Evolutionary conservation across 2,797 vertebrate genomes (phyloP).

Genomic region (Sebastes vulpes): DNA sequence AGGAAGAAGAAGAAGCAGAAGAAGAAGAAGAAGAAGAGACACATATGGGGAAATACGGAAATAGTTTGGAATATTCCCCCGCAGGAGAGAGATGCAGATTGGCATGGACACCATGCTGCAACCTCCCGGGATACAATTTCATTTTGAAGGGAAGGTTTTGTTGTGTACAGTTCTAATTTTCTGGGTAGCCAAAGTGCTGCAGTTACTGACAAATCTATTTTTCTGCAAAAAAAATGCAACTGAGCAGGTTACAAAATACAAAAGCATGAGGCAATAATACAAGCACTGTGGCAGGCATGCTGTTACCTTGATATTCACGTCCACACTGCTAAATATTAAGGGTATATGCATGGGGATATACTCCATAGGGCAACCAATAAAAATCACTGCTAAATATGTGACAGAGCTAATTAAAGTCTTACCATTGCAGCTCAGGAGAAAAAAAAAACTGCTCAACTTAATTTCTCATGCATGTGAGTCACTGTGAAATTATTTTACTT

Average conservation of each 20-base stretch:
- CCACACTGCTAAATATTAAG: constrained; percentile 16
- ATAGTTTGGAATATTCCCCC: constrained; percentile 45
- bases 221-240: not conserved
- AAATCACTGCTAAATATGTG: constrained; percentile 43
- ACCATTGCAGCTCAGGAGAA: not conserved
- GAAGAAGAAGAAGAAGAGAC: constrained; percentile 6
- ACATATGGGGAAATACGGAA: constrained; percentile 18
- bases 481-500: constrained; percentile 60
- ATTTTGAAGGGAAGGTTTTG: constrained; percentile 39
- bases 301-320: constrained; percentile 9
- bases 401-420: constrained; percentile 62
- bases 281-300: not conserved
- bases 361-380: constrained; percentile 28
- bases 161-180: constrained; percentile 31
- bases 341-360: constrained; percentile 27
- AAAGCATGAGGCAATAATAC: not conserved
- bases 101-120: constrained; percentile 18
- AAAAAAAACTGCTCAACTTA: not conserved
- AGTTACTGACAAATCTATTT: not conserved
- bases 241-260: not conserved
- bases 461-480: constrained; percentile 60
- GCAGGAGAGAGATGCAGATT: constrained; percentile 39
- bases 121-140: constrained; percentile 46
- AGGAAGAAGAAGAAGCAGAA: not conserved
- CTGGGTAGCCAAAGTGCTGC: constrained; percentile 13